Evolutionary conservation across 2,888 invertebrate genomes (phyloP), one percentile per base, ranked within the genome.

Genomic region (Xestoiulus laeticollis): DNA sequence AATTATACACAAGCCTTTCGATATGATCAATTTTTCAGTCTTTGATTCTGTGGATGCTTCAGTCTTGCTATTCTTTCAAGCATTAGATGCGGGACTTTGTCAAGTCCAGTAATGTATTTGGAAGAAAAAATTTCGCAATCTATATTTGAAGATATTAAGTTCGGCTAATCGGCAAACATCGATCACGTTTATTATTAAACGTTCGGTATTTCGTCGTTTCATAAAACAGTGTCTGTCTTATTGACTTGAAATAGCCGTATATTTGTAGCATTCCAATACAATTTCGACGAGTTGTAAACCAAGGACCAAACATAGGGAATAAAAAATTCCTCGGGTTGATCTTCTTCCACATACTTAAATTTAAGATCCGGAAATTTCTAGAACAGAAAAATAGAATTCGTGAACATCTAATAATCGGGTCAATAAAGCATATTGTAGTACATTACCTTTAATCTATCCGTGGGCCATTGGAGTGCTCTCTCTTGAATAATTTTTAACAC

Each of bases 321-420:
- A 93, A 99, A 99, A 94, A 99, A 99, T 91, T 99, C 99, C 92
- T 99, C 99, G 0, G 99, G 99, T 88, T 96, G 95, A 90, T 99
- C 99, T 92, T 99, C 99, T 93, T 99, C 99, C 0, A 99, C 99
- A 91, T 99, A 99, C 90, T 98, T 97, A 93, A 99, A 99, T 92
- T 99, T 99, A 85, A 99, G 93, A 91, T 99, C 99, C 0, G 99
- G 99, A 92, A 99, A 99, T 95, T 99, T 99, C 97, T 98, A 93
- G 1, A 93, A 92, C 89, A 89, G 90, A 89, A 88, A 85, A 85
- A 30, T 89, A 89, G 89, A 87, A 88, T 26, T 14, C 94, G 97
- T 96, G 89, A 99, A 93, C 90, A 59, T 1, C n/a, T 19, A n/a
- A 59, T 59, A n/a, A n/a, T 3, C n/a, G 3, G n/a, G n/a, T 8